Evolutionary conservation across 1,140 invertebrate species (phyloP).

Genomic region (Wiebesia pumilae): DNA sequence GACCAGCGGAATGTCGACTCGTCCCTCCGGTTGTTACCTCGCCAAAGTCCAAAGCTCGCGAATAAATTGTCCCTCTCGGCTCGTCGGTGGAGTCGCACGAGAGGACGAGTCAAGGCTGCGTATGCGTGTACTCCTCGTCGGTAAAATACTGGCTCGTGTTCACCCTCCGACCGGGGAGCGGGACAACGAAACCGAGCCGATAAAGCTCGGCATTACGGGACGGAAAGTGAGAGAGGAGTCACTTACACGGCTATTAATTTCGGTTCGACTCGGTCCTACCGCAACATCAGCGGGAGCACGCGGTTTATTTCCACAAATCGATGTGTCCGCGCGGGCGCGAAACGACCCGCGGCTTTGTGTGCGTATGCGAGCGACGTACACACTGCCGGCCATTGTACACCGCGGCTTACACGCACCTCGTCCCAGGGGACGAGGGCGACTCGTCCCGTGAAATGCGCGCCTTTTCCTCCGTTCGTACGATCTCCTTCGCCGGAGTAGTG

Average conservation of each 20-base stretch:
- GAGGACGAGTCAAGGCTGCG: neutral
- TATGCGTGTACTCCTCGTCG: neutral
- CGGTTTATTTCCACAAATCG: conserved; percentile 42
- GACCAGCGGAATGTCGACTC: neutral
- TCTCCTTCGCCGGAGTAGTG: too few species aligned
- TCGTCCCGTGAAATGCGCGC: too few species aligned
- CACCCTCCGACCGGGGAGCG: neutral
- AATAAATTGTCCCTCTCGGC: neutral
- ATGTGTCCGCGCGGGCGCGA: neutral
- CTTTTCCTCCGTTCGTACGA: too few species aligned
- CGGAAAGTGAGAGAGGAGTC: neutral
- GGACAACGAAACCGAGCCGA: neutral
- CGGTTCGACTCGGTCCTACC: conserved; percentile 2
- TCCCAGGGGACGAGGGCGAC: too few species aligned
- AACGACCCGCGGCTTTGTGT: conserved; percentile 22
- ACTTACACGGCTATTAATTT: conserved; percentile 40
- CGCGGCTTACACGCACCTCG: neutral
- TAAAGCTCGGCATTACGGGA: neutral
- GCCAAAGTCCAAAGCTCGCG: neutral
- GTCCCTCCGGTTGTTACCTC: neutral
- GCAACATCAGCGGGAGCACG: neutral
- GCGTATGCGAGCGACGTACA: neutral
- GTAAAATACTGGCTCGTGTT: neutral
- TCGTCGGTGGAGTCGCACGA: neutral
- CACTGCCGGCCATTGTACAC: neutral